phyloP scores from a whole-genome alignment of 1,140 invertebrate genomes.

The Euura saliciscinereae region DNA sequence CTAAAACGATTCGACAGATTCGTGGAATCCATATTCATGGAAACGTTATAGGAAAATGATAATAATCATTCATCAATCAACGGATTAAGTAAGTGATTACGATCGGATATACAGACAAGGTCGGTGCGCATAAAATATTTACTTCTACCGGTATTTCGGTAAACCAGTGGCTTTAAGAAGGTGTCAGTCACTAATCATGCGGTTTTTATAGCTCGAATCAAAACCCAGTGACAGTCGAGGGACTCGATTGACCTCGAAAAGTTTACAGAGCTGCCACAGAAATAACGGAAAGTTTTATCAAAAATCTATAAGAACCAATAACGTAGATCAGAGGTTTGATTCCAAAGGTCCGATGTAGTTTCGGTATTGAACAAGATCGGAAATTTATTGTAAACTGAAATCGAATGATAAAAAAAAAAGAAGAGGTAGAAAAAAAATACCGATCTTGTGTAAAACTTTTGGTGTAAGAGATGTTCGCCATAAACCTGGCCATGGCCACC shows the following conservation, averaged over 20 bases:
- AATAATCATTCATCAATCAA: slow-evolving; percentile 1
- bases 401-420: slow-evolving; percentile 18
- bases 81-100: slow-evolving; percentile 7
- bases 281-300: neutral
- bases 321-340: neutral
- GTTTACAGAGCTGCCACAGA: neutral
- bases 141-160: neutral
- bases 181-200: neutral
- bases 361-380: neutral
- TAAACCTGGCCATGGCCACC: neutral
- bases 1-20: slow-evolving; percentile 8
- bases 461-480: neutral
- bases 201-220: neutral
- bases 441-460: neutral
- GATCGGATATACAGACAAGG: neutral
- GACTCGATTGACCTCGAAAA: slow-evolving; percentile 1
- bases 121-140: neutral
- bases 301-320: too few relatives aligned
- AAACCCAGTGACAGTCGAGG: neutral
- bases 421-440: too few relatives aligned
- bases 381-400: slow-evolving; percentile 25
- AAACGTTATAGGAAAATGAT: neutral
- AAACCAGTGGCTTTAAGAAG: neutral
- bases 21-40: neutral
- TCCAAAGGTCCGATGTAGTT: neutral